Evolutionary conservation across 2,113 vertebrate species (phyloP).

Genomic region (Alces alces): DNA sequence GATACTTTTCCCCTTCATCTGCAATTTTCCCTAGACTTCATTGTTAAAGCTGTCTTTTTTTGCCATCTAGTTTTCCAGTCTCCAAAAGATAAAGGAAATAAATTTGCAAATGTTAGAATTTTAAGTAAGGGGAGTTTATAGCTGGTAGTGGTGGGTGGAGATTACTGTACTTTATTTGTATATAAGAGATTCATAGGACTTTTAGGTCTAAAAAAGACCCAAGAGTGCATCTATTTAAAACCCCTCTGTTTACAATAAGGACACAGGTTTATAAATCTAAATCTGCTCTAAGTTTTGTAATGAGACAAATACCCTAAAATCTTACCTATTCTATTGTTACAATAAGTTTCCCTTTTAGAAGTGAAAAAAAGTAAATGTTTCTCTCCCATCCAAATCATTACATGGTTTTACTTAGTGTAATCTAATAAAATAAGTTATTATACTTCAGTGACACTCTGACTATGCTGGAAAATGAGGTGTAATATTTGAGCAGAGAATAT

Average conservation of each 20-base stretch:
- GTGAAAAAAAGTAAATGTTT: slow-evolving; percentile 6
- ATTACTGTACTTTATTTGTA: background rate
- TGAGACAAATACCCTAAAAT: background rate
- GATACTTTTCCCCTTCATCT: background rate
- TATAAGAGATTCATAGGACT: background rate
- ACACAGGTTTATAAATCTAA: background rate
- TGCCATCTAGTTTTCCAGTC: background rate
- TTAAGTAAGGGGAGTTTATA: background rate
- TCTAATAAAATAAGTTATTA: background rate
- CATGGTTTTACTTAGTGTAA: background rate
- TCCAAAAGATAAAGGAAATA: background rate
- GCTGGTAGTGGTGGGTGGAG: background rate
- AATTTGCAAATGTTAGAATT: background rate
- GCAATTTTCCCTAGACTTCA: background rate
- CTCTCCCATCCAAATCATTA: background rate
- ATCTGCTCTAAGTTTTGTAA: slow-evolving; percentile 28
- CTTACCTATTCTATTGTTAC: background rate
- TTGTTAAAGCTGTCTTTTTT: background rate
- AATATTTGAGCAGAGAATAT: background rate
- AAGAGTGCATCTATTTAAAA: background rate
- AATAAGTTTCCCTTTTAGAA: background rate
- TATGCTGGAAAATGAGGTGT: background rate
- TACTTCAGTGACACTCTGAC: background rate
- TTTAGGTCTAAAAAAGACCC: background rate
- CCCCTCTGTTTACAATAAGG: background rate